These are phyloP conservation scores for Altica lythri DNA, from an alignment of 2,888 invertebrate genomes.

Conservation along the genomic window DNA sequence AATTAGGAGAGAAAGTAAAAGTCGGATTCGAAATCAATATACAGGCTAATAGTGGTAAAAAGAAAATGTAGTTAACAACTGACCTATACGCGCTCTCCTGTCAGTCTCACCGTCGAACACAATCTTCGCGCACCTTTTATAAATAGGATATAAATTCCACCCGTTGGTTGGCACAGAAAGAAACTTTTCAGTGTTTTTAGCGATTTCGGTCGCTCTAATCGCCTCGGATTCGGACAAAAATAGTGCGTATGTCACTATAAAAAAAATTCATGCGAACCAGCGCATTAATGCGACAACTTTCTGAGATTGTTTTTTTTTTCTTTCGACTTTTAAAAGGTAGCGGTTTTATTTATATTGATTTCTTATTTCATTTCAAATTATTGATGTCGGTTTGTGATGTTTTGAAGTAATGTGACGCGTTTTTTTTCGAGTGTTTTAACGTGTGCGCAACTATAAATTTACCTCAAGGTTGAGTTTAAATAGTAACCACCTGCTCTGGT, in stretches of 20 bases:
- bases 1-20: slow-evolving; percentile 19
- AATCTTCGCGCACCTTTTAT: slow-evolving; percentile 45
- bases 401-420: background rate
- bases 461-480: too few species aligned
- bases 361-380: background rate
- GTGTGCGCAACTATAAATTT: background rate
- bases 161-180: slow-evolving; percentile 37
- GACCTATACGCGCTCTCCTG: slow-evolving; percentile 12
- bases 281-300: slow-evolving; percentile 8
- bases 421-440: background rate
- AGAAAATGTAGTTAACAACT: slow-evolving; percentile 22
- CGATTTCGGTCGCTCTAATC: slow-evolving; percentile 22
- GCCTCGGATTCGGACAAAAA: slow-evolving; percentile 29
- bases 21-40: slow-evolving; percentile 21
- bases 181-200: slow-evolving; percentile 39
- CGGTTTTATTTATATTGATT: slow-evolving; percentile 31
- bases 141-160: slow-evolving; percentile 40
- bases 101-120: slow-evolving; percentile 15
- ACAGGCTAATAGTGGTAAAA: slow-evolving; percentile 12
- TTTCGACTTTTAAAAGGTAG: slow-evolving; percentile 28
- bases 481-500: too few species aligned
- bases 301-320: background rate
- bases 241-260: slow-evolving; percentile 22
- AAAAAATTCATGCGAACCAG: background rate
- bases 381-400: slow-evolving; percentile 14